Percentiles rank a stretch among this genome's conserved stretches.
Conservation (phyloP, 2,113 vertebrate genomes). For the Pelusios castaneus region DNA sequence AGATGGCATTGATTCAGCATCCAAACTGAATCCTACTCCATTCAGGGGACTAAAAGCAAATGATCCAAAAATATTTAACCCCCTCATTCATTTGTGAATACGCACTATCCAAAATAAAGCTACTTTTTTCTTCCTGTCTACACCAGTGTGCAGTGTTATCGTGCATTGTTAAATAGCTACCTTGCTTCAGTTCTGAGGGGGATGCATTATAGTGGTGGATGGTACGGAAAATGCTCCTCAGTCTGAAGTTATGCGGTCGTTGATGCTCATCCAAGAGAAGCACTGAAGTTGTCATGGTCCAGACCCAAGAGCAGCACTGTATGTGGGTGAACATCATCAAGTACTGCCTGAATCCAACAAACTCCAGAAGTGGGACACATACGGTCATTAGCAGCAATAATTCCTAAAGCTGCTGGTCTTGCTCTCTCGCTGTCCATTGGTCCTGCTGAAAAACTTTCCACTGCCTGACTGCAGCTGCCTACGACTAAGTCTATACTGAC, state of each 20-base stretch:
- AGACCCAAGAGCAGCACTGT: background rate
- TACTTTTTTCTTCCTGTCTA: background rate
- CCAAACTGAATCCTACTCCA: background rate
- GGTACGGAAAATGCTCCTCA: background rate
- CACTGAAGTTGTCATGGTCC: background rate
- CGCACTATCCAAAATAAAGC: background rate
- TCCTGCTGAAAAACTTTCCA: background rate
- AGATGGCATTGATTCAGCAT: conserved; percentile 77
- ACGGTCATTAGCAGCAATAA: background rate
- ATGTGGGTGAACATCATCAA: background rate
- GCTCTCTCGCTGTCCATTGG: background rate
- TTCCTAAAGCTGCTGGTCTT: background rate
- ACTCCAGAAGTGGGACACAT: background rate
- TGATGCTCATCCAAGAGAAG: background rate
- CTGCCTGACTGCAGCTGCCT: background rate
- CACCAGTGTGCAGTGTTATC: too few species aligned
- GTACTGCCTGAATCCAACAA: background rate
- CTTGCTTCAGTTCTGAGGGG: background rate
- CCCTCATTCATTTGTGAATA: background rate
- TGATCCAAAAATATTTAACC: background rate
- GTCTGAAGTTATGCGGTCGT: background rate
- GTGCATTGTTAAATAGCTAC: background rate
- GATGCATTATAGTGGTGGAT: accelerated
- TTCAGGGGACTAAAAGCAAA: background rate
- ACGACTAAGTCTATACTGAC: too few species aligned